These are phyloP conservation scores for Erebia epiphron DNA, from an alignment of 2,888 invertebrate species.

Conservation along the genomic window DNA sequence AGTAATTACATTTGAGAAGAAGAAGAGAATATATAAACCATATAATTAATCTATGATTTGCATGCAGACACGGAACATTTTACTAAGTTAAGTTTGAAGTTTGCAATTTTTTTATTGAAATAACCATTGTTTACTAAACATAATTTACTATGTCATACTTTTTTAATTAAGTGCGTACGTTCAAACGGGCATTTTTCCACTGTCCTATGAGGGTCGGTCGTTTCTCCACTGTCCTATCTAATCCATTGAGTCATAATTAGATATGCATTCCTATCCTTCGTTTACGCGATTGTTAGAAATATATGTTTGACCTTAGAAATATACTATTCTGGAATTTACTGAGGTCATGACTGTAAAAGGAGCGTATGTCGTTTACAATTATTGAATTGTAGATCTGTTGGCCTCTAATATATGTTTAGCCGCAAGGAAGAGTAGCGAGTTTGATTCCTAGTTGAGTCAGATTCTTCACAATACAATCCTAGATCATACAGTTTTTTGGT, in stretches of 20 bases:
- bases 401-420: neutral
- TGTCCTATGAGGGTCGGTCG: conserved; percentile 11
- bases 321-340: conserved; percentile 29
- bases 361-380: conserved; percentile 17
- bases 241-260: conserved; percentile 34
- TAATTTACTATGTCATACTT: neutral
- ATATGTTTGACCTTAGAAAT: conserved; percentile 33
- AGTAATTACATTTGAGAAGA: too few relatives aligned
- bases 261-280: conserved; percentile 38
- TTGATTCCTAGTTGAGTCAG: neutral
- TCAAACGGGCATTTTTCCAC: conserved; percentile 6
- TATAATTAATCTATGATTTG: too few relatives aligned
- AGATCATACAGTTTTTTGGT: too few relatives aligned
- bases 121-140: neutral
- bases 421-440: neutral
- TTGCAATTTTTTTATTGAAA: too few relatives aligned
- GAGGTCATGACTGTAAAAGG: conserved; percentile 32
- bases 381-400: neutral
- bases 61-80: too few relatives aligned
- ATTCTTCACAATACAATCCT: neutral
- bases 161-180: neutral
- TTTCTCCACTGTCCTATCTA: conserved; percentile 20
- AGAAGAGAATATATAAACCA: too few relatives aligned
- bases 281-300: conserved; percentile 42
- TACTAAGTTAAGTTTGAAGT: too few relatives aligned